phyloP scores from a whole-genome alignment of 1,140 invertebrate genomes.

The Ostrea denselamellosa region DNA sequence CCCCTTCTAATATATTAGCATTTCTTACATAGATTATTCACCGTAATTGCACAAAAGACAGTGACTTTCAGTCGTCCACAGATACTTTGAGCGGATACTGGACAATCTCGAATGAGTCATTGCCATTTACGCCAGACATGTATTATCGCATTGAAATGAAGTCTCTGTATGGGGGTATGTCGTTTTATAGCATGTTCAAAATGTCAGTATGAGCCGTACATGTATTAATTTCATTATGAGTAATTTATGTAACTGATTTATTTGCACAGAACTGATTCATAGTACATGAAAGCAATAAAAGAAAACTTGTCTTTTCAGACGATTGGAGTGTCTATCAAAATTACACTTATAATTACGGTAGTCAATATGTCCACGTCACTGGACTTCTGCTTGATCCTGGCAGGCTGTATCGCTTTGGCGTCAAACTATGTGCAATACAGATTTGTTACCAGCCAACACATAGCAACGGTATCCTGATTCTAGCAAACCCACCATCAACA shows the following conservation, averaged over 20 bases:
- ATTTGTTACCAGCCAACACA: neutral
- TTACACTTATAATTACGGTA: neutral
- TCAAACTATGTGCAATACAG: neutral
- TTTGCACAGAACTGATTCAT: neutral
- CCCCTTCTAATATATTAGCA: neutral
- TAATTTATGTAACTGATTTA: neutral
- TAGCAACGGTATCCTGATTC: neutral
- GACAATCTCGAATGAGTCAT: neutral
- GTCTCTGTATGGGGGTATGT: conserved; percentile 2
- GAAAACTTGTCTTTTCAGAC: neutral
- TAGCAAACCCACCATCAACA: neutral
- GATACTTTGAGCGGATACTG: neutral
- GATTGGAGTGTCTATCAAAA: neutral
- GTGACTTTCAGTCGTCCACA: neutral
- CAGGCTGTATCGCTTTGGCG: neutral
- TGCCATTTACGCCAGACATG: conserved; percentile 47
- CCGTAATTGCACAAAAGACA: neutral
- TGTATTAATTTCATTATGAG: neutral
- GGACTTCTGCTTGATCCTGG: neutral
- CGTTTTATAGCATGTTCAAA: neutral
- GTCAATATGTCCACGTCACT: neutral
- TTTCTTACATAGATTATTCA: neutral
- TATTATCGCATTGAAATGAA: conserved; percentile 49
- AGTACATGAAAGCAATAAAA: neutral
- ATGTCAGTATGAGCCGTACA: no score